Evolutionary conservation across 2,797 vertebrate species (phyloP), one percentile per base, ranked within the genome.

Genomic region (Cryptoprocta ferox): DNA sequence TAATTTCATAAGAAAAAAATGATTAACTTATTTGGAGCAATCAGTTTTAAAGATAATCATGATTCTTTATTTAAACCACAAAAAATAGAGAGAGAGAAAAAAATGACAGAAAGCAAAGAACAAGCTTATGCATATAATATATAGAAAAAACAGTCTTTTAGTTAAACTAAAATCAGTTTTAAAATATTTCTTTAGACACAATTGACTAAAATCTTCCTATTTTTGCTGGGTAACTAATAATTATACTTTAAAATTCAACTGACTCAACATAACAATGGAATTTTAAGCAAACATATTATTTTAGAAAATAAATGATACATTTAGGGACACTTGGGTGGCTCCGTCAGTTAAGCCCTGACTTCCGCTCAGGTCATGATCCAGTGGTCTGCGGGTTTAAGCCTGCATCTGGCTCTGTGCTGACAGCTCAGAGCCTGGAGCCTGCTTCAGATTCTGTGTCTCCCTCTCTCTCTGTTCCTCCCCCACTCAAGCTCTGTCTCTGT

Each of bases 1-100:
- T 98, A 98, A 98, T 97, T 98, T 98, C 81, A 94, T 97, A 95
- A 98, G 93, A 94, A 98, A 94, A 98, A 98, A 98, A 97, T 97
- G 76, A 98, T 98, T 98, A 98, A 98, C 98, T 98, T 98, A 93
- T 98, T 98, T 95, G 86, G 28, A 97, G 94, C 87, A 98, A 97
- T 98, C 92, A 98, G 35, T 98, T 98, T 98, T 98, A 98, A 82
- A 98, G 96, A 98, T 98, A 98, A 98, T 98, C 97, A 98, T 95
- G 97, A 96, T 95, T 98, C 95, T 98, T 98, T 98, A 97, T 98
- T 98, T 98, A 98, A 98, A 97, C 79, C 80, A 93, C 18, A 42
- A 13, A 61, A 10, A 78, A 50, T 5, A 59, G 15, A 79, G 30
- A 70, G n/a, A 48, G 56, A 63, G 35, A 56, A 56, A 71, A 30